Evolutionary conservation across 2,888 invertebrate genomes (phyloP).

Genomic region (Nowickia ferox): DNA sequence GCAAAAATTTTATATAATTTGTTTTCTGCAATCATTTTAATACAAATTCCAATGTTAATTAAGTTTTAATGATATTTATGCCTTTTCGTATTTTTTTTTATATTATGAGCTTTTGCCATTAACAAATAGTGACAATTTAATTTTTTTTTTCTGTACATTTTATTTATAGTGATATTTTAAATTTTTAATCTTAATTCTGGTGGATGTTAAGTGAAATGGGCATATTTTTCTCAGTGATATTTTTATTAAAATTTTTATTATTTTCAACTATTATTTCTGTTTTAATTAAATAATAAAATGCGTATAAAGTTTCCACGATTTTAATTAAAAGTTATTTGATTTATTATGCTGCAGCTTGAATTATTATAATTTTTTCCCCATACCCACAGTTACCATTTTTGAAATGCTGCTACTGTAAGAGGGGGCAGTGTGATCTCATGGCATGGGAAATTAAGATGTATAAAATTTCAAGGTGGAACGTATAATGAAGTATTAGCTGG

Average conservation of each 20-base stretch:
- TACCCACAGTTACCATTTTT: background rate
- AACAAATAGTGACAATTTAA: slow-evolving; percentile 68
- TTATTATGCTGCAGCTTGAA: slow-evolving; percentile 67
- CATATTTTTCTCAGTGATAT: slow-evolving; percentile 44
- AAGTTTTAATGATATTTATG: slow-evolving; percentile 61
- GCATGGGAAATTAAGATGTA: slow-evolving; percentile 4
- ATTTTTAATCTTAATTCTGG: slow-evolving; percentile 21
- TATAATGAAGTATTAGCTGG: slow-evolving; percentile 4
- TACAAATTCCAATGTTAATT: slow-evolving; percentile 62
- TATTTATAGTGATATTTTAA: slow-evolving; percentile 45
- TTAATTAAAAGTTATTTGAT: slow-evolving; percentile 70
- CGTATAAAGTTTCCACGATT: slow-evolving; percentile 54
- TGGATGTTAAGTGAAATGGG: slow-evolving; percentile 32
- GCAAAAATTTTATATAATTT: slow-evolving; percentile 39
- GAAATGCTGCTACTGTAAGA: background rate
- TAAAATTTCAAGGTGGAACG: slow-evolving; percentile 2
- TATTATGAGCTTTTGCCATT: slow-evolving; percentile 56
- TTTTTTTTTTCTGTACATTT: slow-evolving; percentile 41
- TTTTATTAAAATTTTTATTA: slow-evolving; percentile 43
- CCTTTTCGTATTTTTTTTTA: slow-evolving; percentile 29
- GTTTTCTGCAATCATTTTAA: slow-evolving; percentile 31
- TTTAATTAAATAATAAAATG: slow-evolving; percentile 60
- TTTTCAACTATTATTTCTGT: slow-evolving; percentile 48
- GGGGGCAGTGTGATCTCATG: background rate
- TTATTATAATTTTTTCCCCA: slow-evolving; percentile 61